Conservation (phyloP, 2,888 invertebrate species). For the Agrochola lychnidis region DNA sequence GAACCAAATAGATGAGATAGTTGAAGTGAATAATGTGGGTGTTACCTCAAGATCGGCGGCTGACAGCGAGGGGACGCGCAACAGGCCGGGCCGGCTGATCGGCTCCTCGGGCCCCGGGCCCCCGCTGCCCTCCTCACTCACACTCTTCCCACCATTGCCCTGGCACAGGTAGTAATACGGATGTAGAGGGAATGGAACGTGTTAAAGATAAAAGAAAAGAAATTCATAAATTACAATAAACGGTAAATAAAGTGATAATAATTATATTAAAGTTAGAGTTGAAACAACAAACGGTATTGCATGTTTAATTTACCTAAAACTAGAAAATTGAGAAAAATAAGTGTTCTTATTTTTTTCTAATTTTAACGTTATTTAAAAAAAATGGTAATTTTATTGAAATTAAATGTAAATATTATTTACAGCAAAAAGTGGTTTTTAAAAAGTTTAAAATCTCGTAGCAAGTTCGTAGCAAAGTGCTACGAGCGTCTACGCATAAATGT, state of each 20-base stretch:
- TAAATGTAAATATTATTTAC: neutral
- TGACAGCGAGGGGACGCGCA: slow-evolving; percentile 91
- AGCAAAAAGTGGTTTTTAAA: neutral
- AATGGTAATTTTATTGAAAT: neutral
- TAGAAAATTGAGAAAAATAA: neutral
- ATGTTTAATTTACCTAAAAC: neutral
- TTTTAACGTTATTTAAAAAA: neutral
- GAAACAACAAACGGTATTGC: neutral
- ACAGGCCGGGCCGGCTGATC: slow-evolving; percentile 89
- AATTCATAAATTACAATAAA: neutral
- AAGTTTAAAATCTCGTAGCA: slow-evolving; percentile 52
- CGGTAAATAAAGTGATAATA: neutral
- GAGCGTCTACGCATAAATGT: slow-evolving; percentile 24
- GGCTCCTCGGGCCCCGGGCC: slow-evolving; percentile 82
- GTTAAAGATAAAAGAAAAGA: neutral
- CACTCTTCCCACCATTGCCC: slow-evolving; percentile 81
- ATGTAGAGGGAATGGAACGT: slow-evolving; percentile 12
- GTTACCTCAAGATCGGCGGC: slow-evolving; percentile 91
- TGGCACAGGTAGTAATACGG: slow-evolving; percentile 56
- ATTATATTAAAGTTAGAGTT: neutral
- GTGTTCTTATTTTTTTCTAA: no score
- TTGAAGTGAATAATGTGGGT: slow-evolving; percentile 18
- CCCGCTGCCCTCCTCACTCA: slow-evolving; percentile 73
- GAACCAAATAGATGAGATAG: slow-evolving; percentile 14
- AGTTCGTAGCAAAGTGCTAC: slow-evolving; percentile 57